Percentiles rank a stretch among this genome's conserved stretches.
These are phyloP conservation scores for Invenusta paracnida DNA, from an alignment of 2,888 invertebrate species.

Conservation along the genomic window DNA sequence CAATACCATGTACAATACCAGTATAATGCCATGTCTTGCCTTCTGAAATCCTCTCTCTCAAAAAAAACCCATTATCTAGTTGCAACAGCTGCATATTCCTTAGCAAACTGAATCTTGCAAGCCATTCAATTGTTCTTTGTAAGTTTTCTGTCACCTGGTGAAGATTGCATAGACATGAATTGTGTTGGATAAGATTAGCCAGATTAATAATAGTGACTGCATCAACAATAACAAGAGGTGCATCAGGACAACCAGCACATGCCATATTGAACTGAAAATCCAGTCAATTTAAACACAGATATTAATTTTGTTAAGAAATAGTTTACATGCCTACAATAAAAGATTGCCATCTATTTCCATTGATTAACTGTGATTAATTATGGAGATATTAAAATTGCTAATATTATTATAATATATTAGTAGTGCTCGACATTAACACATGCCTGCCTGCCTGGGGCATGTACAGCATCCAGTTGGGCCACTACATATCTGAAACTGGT, in stretches of 20 bases:
- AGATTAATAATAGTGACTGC: not conserved
- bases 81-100: not conserved
- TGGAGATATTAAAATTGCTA: too few relatives aligned
- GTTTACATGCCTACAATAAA: not conserved
- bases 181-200: not conserved
- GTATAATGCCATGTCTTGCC: not conserved
- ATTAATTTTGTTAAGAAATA: not conserved
- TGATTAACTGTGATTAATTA: too few relatives aligned
- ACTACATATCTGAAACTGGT: too few relatives aligned
- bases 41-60: not conserved
- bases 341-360: not conserved
- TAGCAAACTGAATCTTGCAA: not conserved
- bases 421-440: too few relatives aligned
- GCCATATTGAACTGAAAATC: not conserved
- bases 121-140: not conserved
- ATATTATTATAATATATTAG: too few relatives aligned
- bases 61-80: not conserved
- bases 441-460: too few relatives aligned
- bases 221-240: too few relatives aligned
- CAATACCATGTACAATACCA: too few relatives aligned
- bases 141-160: not conserved
- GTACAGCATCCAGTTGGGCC: too few relatives aligned
- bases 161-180: not conserved
- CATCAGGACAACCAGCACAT: too few relatives aligned
- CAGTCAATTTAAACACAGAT: not conserved